Conservation (phyloP, 1,140 invertebrate genomes). For the Drosophila miranda region DNA sequence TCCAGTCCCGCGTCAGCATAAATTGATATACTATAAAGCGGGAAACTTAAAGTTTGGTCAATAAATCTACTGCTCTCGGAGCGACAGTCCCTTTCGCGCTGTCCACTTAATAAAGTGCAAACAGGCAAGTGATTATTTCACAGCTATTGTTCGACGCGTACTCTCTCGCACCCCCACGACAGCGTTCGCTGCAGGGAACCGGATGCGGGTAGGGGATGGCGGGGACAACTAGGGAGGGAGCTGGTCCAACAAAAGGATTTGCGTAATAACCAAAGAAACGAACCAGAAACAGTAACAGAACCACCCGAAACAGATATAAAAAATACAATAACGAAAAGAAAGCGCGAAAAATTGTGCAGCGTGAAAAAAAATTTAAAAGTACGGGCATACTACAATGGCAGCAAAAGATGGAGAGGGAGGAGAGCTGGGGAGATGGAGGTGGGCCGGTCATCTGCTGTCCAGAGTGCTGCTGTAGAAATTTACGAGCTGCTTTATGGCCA, state of each 20-base stretch:
- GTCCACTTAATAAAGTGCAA: conserved; percentile 75
- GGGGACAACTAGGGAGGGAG: conserved; percentile 12
- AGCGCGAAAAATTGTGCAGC: conserved; percentile 51
- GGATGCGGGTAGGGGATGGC: conserved; percentile 9
- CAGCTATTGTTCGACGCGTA: conserved; percentile 68
- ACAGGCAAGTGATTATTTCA: conserved; percentile 78
- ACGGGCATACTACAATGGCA: conserved; percentile 51
- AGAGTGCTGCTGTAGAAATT: conserved; percentile 54
- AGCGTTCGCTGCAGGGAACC: conserved; percentile 1
- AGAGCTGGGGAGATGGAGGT: conserved; percentile 5
- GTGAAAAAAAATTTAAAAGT: conserved; percentile 41
- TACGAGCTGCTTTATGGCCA: conserved; percentile 71
- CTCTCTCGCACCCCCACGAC: background rate
- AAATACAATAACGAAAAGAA: conserved; percentile 17
- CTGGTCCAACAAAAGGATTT: conserved; percentile 59
- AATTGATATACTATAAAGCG: conserved; percentile 14
- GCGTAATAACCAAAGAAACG: conserved; percentile 68
- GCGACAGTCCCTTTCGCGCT: conserved; percentile 16
- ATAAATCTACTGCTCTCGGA: conserved; percentile 17
- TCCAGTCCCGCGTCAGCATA: conserved; percentile 2
- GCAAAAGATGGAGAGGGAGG: conserved; percentile 8
- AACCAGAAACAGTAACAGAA: conserved; percentile 37
- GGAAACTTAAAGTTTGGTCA: conserved; percentile 38
- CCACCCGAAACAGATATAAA: conserved; percentile 25
- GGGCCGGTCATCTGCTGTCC: conserved; percentile 40